Conservation (phyloP, 2,113 vertebrate species). For the Symphodus melops region DNA sequence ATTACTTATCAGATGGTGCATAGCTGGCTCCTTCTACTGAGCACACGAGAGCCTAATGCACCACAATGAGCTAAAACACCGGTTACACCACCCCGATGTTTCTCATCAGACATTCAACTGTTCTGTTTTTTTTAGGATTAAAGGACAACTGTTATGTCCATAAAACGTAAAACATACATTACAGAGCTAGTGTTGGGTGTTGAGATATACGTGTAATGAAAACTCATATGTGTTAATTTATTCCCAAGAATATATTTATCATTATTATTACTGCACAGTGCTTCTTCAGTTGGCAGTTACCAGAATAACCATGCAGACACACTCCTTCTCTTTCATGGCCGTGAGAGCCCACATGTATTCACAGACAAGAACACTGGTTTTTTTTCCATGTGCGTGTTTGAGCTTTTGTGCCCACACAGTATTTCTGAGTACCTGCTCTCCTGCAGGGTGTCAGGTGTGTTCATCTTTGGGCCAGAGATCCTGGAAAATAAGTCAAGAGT, state of each 20-base stretch:
- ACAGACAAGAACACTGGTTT: not conserved
- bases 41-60: not conserved
- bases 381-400: conserved; percentile 26
- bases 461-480: conserved; percentile 51
- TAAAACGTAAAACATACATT: too few relatives aligned
- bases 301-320: not conserved
- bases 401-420: conserved; percentile 30
- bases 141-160: too few relatives aligned
- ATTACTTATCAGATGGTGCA: not conserved
- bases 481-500: conserved; percentile 57
- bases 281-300: not conserved
- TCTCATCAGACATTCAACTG: not conserved
- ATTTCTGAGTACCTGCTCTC: conserved; percentile 44
- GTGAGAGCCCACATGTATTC: not conserved
- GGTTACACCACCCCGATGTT: not conserved
- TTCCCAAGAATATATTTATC: too few relatives aligned
- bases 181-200: too few relatives aligned
- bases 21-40: not conserved
- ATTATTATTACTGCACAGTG: not conserved
- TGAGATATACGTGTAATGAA: too few relatives aligned
- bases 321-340: not conserved
- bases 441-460: conserved; percentile 62
- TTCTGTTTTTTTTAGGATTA: not conserved
- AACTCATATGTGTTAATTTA: too few relatives aligned
- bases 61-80: not conserved